Conservation (phyloP, 2,113 vertebrate genomes). For the Anser brachyrhynchus region DNA sequence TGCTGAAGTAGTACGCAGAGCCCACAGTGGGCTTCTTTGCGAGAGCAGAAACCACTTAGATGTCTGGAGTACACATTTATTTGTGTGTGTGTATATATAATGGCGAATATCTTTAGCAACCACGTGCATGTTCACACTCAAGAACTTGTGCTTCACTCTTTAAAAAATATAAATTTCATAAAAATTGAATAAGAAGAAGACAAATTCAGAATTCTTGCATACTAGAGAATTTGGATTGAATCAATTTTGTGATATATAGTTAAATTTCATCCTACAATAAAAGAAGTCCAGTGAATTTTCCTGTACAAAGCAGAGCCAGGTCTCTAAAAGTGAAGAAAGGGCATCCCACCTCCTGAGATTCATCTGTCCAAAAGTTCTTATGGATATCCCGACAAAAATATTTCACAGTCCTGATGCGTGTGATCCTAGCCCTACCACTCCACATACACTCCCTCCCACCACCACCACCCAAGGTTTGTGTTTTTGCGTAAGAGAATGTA, state of each 20-base stretch:
- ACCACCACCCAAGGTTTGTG: neutral
- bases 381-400: neutral
- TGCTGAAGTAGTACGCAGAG: neutral
- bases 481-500: neutral
- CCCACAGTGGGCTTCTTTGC: neutral
- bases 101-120: neutral
- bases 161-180: neutral
- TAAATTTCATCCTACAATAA: neutral
- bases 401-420: neutral
- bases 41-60: neutral
- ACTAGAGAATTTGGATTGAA: neutral
- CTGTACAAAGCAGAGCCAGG: neutral
- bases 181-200: neutral
- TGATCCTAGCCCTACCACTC: too few species aligned
- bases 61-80: neutral
- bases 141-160: neutral
- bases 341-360: neutral
- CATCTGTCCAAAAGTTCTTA: neutral
- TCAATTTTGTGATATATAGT: neutral
- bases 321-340: neutral
- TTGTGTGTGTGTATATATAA: neutral
- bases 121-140: neutral
- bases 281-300: neutral
- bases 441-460: too few species aligned
- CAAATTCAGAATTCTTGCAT: neutral